phyloP scores from a whole-genome alignment of 2,797 vertebrate species.

The Distichodus sexfasciatus region DNA sequence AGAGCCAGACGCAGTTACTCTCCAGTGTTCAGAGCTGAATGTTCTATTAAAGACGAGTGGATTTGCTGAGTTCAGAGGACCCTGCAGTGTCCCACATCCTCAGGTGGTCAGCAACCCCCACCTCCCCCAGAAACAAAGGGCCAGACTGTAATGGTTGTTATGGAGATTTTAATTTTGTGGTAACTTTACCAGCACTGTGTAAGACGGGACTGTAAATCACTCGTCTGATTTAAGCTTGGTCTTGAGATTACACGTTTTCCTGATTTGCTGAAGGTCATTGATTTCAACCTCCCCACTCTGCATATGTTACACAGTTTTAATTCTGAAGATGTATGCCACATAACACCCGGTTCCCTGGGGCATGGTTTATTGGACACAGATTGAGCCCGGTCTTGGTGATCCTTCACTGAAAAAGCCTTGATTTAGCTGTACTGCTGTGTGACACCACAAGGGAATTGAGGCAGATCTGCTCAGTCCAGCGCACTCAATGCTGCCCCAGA shows the following conservation, averaged over 20 bases:
- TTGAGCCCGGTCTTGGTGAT: background rate
- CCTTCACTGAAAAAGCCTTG: background rate
- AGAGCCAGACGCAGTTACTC: constrained; percentile 20
- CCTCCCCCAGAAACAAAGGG: background rate
- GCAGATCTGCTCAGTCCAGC: constrained; percentile 17
- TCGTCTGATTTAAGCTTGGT: too few species aligned
- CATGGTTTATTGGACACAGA: background rate
- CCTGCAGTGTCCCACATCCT: constrained; percentile 27
- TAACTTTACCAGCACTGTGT: too few species aligned
- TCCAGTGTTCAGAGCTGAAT: constrained; percentile 16
- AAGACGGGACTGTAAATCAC: too few species aligned
- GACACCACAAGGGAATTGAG: constrained; percentile 21
- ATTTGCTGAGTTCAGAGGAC: constrained; percentile 23
- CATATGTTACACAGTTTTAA: too few species aligned
- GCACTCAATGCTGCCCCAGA: constrained; percentile 6
- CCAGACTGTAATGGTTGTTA: background rate
- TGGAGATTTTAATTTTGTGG: too few species aligned
- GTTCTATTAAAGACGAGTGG: constrained; percentile 37
- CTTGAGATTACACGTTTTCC: too few species aligned
- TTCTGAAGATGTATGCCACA: background rate
- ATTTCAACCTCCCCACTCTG: too few species aligned
- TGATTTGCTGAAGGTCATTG: too few species aligned
- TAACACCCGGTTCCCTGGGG: background rate
- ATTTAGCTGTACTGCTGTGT: constrained; percentile 18
- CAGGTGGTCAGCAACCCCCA: constrained; percentile 1